phyloP scores from a whole-genome alignment of 2,888 invertebrate species.

The Drosophila borborema region DNA sequence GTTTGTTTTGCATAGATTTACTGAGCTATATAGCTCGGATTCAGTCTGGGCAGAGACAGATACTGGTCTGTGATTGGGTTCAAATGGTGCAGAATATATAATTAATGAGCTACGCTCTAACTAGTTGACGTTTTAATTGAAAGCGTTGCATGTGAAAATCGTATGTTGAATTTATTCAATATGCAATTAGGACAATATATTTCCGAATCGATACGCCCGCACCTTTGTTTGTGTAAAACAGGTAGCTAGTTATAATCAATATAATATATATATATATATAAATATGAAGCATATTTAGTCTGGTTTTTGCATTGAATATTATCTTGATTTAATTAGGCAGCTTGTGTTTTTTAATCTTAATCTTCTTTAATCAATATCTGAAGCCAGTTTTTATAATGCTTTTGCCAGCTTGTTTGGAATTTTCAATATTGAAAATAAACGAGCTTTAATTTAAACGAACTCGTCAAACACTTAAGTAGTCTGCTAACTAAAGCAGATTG shows the following conservation, averaged over 20 bases:
- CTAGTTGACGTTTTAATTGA: constrained; percentile 71
- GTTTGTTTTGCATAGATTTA: constrained; percentile 24
- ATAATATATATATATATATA: background rate
- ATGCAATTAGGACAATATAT: constrained; percentile 37
- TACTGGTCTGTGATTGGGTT: background rate
- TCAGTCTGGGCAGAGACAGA: background rate
- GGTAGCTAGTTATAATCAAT: constrained; percentile 22
- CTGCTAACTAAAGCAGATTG: constrained; percentile 9
- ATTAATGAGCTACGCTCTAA: constrained; percentile 62
- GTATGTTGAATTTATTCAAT: constrained; percentile 54
- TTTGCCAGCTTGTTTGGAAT: constrained; percentile 15
- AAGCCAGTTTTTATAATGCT: constrained; percentile 19
- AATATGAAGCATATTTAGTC: constrained; percentile 2
- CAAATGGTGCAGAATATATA: constrained; percentile 58
- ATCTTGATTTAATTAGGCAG: constrained; percentile 26
- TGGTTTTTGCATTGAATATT: constrained; percentile 21
- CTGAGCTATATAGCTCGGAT: constrained; percentile 5
- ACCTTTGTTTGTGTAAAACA: constrained; percentile 26
- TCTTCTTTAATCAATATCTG: constrained; percentile 18
- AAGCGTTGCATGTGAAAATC: constrained; percentile 49
- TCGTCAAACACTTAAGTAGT: constrained; percentile 35
- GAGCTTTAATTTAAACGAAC: constrained; percentile 49
- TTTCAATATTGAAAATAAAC: constrained; percentile 41
- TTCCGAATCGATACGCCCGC: background rate
- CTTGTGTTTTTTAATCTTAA: constrained; percentile 18